These are phyloP conservation scores for Pholis gunnellus DNA, from an alignment of 2,113 vertebrate genomes.

Conservation along the genomic window DNA sequence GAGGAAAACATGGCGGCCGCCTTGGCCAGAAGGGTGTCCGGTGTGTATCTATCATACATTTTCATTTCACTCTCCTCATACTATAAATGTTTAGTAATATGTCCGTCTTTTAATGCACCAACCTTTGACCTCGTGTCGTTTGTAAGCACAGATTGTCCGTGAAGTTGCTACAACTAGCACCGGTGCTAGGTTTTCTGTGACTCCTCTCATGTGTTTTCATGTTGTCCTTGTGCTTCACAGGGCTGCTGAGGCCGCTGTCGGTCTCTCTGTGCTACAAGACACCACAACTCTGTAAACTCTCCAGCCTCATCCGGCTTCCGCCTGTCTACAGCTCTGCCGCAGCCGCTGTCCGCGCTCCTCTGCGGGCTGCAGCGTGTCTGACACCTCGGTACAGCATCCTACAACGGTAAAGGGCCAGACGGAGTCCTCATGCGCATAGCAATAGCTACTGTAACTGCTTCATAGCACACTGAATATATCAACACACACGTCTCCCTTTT, in stretches of 20 bases:
- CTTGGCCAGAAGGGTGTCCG: conserved; percentile 67
- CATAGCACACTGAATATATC: not conserved
- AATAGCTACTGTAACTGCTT: not conserved
- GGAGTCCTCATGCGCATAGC: not conserved
- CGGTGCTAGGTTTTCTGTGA: not conserved
- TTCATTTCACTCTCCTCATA: not conserved
- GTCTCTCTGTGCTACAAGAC: conserved; percentile 45
- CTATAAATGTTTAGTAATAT: not conserved
- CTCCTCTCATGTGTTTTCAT: conserved; percentile 8
- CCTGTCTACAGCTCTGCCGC: conserved; percentile 3
- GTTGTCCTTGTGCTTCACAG: conserved; percentile 63
- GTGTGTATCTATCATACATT: conserved; percentile 57
- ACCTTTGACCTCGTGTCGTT: not conserved
- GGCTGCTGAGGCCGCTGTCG: conserved; percentile 76
- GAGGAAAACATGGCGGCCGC: conserved; percentile 78
- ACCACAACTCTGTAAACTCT: conserved; percentile 47
- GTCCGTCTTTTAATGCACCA: not conserved
- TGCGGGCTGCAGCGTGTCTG: conserved; percentile 16
- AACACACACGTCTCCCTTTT: not conserved
- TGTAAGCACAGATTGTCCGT: no score
- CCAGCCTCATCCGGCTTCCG: conserved; percentile 50
- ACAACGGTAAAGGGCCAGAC: conserved; percentile 61
- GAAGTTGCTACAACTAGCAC: not conserved
- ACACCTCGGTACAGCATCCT: conserved; percentile 62
- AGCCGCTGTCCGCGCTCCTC: conserved; percentile 45